Evolutionary conservation across 23 tunicate genomes (phyloP).

Genomic region (Trididemnum clinides): DNA sequence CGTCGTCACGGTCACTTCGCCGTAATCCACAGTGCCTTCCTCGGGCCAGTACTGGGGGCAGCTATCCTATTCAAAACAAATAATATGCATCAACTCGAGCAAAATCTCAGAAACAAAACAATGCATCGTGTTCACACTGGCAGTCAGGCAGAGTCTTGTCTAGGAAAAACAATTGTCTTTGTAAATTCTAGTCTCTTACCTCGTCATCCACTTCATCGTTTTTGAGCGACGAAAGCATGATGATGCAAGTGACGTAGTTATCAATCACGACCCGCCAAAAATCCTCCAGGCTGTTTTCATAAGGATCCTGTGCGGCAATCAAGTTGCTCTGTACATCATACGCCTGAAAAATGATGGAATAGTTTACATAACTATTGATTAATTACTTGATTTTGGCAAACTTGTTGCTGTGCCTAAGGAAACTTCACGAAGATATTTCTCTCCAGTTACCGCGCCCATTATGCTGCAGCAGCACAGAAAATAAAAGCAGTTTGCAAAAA

Average conservation of each 20-base stretch:
- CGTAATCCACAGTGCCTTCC: constrained; percentile 47
- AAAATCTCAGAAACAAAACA: not conserved
- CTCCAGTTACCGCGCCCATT: no score
- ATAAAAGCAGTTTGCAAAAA: no score
- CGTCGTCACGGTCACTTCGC: constrained; percentile 52
- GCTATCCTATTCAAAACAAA: constrained; percentile 25
- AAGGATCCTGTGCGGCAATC: constrained; percentile 81
- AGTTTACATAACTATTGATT: no score
- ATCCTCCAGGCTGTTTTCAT: constrained; percentile 57
- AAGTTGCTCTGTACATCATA: constrained; percentile 63
- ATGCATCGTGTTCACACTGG: no score
- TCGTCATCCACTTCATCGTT: constrained; percentile 6
- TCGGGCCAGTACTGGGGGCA: constrained; percentile 79
- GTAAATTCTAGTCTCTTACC: no score
- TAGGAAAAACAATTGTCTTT: no score
- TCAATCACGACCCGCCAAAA: constrained; percentile 90
- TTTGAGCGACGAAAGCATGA: constrained; percentile 52
- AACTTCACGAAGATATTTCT: no score
- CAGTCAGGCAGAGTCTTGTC: no score
- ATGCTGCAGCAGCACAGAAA: no score
- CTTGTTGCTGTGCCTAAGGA: no score
- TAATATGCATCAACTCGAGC: not conserved
- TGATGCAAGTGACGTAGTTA: constrained; percentile 75
- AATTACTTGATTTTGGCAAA: no score
- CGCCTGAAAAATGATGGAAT: constrained; percentile 56